These are phyloP conservation scores for Zaprionus ornatus DNA, from an alignment of 1,140 invertebrate genomes.

Conservation along the genomic window DNA sequence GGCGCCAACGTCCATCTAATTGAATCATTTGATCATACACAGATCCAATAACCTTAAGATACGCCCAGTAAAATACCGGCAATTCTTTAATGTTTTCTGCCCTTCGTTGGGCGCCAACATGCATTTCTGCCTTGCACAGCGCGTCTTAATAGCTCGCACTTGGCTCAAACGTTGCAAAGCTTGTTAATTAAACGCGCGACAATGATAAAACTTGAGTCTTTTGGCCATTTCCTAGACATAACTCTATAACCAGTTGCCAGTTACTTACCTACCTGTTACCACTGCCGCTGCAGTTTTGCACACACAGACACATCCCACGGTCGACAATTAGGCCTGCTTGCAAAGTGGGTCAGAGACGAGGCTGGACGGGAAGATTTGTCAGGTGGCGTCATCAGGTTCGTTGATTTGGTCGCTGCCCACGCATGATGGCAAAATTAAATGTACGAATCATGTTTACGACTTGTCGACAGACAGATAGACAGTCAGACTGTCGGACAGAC, in stretches of 20 bases:
- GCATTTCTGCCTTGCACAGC: not conserved
- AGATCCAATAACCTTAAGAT: too few species aligned
- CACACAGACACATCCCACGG: conserved; percentile 29
- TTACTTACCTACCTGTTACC: conserved; percentile 16
- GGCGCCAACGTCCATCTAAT: not conserved
- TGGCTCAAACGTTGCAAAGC: conserved; percentile 3
- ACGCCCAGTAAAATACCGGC: too few species aligned
- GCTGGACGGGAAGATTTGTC: conserved; percentile 9
- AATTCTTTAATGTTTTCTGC: too few species aligned
- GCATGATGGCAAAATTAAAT: conserved; percentile 77
- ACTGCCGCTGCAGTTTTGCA: not conserved
- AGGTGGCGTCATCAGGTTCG: conserved; percentile 39
- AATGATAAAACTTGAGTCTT: conserved; percentile 52
- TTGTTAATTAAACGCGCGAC: conserved; percentile 70
- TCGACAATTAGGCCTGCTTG: conserved; percentile 33
- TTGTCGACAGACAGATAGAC: conserved; percentile 49
- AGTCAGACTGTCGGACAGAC: conserved; percentile 10
- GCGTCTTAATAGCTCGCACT: not conserved
- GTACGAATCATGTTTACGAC: conserved; percentile 80
- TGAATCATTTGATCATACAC: too few species aligned
- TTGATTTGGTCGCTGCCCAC: conserved; percentile 57
- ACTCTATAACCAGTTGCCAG: conserved; percentile 54
- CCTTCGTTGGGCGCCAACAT: conserved; percentile 9
- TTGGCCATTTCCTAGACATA: conserved; percentile 17
- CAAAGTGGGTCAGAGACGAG: conserved; percentile 48